Evolutionary conservation across 2,797 vertebrate genomes (phyloP).

Genomic region (Lepilemur ruficaudatus): DNA sequence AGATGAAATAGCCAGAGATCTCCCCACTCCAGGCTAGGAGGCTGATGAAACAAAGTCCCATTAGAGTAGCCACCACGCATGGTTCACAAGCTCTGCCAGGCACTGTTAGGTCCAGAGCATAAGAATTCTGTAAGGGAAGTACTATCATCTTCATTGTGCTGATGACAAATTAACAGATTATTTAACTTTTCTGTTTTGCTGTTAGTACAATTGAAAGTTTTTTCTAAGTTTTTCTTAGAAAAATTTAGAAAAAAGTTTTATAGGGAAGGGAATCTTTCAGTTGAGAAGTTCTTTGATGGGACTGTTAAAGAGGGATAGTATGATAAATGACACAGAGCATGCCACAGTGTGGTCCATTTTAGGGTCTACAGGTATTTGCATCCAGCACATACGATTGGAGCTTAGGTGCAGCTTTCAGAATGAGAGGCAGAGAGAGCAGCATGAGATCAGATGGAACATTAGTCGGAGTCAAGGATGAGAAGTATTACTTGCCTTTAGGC

Average conservation of each 20-base stretch:
- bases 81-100: neutral
- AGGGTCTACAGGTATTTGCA: neutral
- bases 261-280: neutral
- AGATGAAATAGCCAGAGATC: neutral
- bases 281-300: neutral
- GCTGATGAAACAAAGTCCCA: neutral
- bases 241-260: neutral
- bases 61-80: neutral
- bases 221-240: neutral
- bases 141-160: neutral
- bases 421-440: neutral
- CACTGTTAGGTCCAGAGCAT: neutral
- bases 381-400: neutral
- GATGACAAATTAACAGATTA: neutral
- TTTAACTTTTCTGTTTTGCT: neutral
- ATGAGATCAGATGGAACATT: neutral
- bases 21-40: neutral
- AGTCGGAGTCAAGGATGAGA: neutral
- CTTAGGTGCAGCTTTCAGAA: neutral
- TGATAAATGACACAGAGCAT: neutral
- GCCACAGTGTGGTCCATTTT: neutral
- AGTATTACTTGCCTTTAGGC: neutral
- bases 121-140: neutral
- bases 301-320: neutral
- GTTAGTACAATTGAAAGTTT: neutral